Evolutionary conservation across 1,140 invertebrate species (phyloP).

Genomic region (Bombus fervidus): DNA sequence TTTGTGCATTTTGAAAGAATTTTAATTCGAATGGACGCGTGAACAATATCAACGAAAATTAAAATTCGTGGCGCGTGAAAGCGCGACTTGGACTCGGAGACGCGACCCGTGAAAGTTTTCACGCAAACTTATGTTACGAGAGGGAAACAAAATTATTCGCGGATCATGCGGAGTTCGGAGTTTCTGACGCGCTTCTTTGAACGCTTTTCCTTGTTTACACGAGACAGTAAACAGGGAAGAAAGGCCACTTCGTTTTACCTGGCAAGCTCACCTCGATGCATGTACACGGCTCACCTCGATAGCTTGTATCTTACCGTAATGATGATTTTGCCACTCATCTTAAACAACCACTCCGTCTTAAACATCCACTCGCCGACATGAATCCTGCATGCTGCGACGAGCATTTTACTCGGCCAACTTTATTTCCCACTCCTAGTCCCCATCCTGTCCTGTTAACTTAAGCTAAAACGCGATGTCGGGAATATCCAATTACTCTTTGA

Average conservation of each 20-base stretch:
- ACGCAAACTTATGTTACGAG: neutral
- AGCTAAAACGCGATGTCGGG: neutral
- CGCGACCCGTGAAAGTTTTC: neutral
- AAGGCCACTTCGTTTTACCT: neutral
- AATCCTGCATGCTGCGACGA: neutral
- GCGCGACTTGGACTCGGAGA: neutral
- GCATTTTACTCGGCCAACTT: neutral
- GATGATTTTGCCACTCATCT: neutral
- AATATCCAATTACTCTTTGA: constrained; percentile 1
- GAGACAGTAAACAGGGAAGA: neutral
- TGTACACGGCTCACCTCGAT: neutral
- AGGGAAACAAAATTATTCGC: neutral
- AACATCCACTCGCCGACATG: too few relatives aligned
- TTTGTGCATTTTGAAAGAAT: neutral
- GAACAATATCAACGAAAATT: neutral
- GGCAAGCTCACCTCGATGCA: neutral
- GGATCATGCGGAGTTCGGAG: too few relatives aligned
- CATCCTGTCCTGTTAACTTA: neutral
- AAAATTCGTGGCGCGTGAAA: constrained; percentile 5
- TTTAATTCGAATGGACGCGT: neutral
- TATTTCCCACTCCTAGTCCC: neutral
- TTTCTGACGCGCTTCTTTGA: neutral
- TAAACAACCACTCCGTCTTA: neutral
- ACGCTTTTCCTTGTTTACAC: neutral
- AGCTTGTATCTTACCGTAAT: neutral